Base-by-base conservation (phyloP, 2,797 vertebrate species). In the Anguilla megastoma region DNA sequence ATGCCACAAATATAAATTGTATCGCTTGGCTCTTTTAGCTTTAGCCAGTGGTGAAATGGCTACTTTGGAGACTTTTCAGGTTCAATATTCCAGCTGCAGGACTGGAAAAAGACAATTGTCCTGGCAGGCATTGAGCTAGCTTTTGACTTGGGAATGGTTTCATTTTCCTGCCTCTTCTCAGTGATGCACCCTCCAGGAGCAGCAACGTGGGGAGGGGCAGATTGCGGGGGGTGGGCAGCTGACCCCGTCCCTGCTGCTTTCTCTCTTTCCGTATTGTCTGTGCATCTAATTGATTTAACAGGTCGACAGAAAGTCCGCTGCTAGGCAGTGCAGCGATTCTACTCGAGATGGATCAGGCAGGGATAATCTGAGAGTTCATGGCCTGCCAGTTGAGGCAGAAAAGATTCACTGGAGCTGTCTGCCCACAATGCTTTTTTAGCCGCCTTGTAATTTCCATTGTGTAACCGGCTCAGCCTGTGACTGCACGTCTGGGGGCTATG, bases 261-360 rank as follows among this genome's bases (percentile, higher is more conserved):
- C 58, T 66, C 58, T 45, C 85, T 58, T 54, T 60, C 84, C 27
- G 27, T 85, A 30, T 41, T 14, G 54, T 58, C 33, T 83, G 79
- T 52, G 27, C 50, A 50, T 33, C 74, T 66, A 84, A 86, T 88
- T 90, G 79, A 80, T 90, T 86, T 90, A 88, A 85, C 85, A 84
- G 83, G 85, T 86, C 83, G 84, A 71, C 56, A 60, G 66, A 86
- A 86, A 80, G 66, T 69, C n/a, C 56, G 18, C 52, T 18, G 82
- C 58, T 27, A 87, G 86, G 24, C 36, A 14, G 84, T 60, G 71
- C 12, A 41, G 52, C n/a, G 33, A 86, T 88, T 58, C 74, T 84
- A n/a, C 84, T 88, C 74, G 50, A 48, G 86, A 86, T 88, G 84
- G 87, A 90, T 90, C 79, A 84, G 85, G 30, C 84, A 84, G 50